Base-by-base conservation (phyloP, 92 coral and sea anemone genomes). In the Zoanthus solanderi region DNA sequence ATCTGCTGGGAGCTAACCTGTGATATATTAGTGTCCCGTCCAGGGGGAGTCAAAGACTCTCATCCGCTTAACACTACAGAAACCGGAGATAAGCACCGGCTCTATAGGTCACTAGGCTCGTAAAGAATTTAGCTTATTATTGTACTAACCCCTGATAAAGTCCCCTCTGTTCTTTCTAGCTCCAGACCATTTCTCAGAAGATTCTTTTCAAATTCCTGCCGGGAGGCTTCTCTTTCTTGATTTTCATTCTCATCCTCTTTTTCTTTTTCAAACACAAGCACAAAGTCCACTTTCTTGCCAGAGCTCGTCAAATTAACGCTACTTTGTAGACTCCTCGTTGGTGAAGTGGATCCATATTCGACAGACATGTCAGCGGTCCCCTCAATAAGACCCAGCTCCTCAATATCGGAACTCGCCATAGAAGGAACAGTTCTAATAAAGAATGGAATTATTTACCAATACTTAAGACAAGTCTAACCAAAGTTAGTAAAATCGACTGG, bases 131-230 rank as follows among this genome's bases (percentile, higher is more conserved):
- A 23, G 23, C 23, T 23, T 37, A 42, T 61, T 6, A n/a, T 2
- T 52, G 34, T 14, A 37, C 85, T 63, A 60, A 80, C 85, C 85
- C 75, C 85, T 37, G 74, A 56, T 67, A 80, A 63, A 14, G 73
- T 63, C 8, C 85, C 76, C 9, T 81, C 85, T 66, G 75, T 30
- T n/a, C 47, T 75, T 71, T 81, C 85, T 7, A 81, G 29, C 60
- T 81, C 85, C 5, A 81, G 14, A 28, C 85, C 85, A 6, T 46
- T 52, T 63, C 13, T 81, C 63, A 28, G 0, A 57, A 81, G 85
- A 15, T 81, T 81, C 85, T 81, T 81, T 75, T 81, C 85, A 9
- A 81, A 81, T 67, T 81, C 76, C 34, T 67, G 85, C 37, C 85
- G 85, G 74, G 28, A 47, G 11, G 16, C 85, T 6, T 67, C 85